Evolutionary conservation across 2,797 vertebrate species (phyloP), one percentile per base, ranked within the genome.

Genomic region (Mareca strepera): DNA sequence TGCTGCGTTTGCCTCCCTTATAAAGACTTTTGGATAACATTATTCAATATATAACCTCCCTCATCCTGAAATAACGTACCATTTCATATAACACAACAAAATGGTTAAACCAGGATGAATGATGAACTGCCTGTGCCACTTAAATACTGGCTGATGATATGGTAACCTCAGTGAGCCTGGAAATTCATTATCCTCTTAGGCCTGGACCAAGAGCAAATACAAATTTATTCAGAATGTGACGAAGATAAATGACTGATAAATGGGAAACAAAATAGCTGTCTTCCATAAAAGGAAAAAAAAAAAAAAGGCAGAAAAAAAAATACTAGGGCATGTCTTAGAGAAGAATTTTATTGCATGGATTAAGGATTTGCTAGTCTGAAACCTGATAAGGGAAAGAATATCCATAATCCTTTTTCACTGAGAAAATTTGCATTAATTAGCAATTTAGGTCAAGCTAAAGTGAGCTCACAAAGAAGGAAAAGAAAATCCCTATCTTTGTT

Each of bases 391-490:
- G 53, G 25, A 60, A 90, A 80, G 56, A 93, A 93, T 92, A 95
- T 86, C 58, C 66, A 8, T 95, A 94, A 93, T 91, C 76, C 77
- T 48, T 94, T 94, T 91, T 68, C 86, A 48, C 69, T 53, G 68
- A 79, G 83, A 93, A 96, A 92, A 96, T 96, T 94, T 94, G 64
- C 87, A 89, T 97, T 96, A 96, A 96, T 97, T 97, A 97, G 68
- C 75, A 96, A 97, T 96, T 86, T 96, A 93, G 93, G 82, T 96
- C 90, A 97, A 84, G 35, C 53, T 85, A 94, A 91, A 91, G 21
- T 55, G 48, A 97, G 69, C 2, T 3, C 0, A 0, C 39, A 74
- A 59, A 83, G 56, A 62, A 95, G 25, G 67, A 92, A 89, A 73
- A 91, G 37, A 87, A 84, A 94, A 82, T 31, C 75, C 26, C 11